Evolutionary conservation across 1,140 invertebrate species (phyloP), one percentile per base, ranked within the genome.

Genomic region (Drosophila yakuba): DNA sequence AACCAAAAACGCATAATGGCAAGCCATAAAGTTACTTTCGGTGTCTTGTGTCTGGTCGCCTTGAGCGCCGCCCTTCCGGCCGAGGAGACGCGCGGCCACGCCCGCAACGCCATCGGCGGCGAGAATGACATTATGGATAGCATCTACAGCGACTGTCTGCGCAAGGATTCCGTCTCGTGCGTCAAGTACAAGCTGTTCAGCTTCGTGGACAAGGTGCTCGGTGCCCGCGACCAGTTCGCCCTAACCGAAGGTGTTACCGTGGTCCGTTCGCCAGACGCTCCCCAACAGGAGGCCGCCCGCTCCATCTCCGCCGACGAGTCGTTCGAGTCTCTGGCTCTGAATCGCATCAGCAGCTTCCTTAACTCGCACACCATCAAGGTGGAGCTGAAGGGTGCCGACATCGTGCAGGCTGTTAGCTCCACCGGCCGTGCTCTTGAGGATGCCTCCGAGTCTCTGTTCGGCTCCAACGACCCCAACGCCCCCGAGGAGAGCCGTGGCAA

Each of bases 161-260:
- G 95, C 73, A 97, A 97, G 92, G 96, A 97, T 83, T 96, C 96
- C 2, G 94, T 96, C 35, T 95, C 95, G 91, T 97, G 96, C 90
- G 94, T 97, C 67, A 97, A 97, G 91, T 96, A 96, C 93, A 97
- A 97, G 90, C 94, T 97, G 71, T 96, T 97, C 93, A 95, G 95
- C 1, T 96, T 95, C 91, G 95, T 97, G 28, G 96, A 97, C 92
- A 96, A 97, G 91, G 95, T 96, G 93, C 93, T 97, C 20, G 94
- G 94, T 2, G 94, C 95, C 74, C 96, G 96, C 91, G 96, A 97
- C 74, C 94, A 94, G 51, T 96, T 96, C 81, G 95, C 95, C 1
- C 90, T 97, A 14, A 95, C 95, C 58, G 96, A 97, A 69, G 96
- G 96, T 20, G 95, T 97, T 15, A 96, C 96, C 3, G 95, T 97